Percentiles rank a stretch among this genome's conserved stretches.
These are phyloP conservation scores for Pammene fasciana DNA, from an alignment of 2,888 invertebrate genomes.

Conservation along the genomic window DNA sequence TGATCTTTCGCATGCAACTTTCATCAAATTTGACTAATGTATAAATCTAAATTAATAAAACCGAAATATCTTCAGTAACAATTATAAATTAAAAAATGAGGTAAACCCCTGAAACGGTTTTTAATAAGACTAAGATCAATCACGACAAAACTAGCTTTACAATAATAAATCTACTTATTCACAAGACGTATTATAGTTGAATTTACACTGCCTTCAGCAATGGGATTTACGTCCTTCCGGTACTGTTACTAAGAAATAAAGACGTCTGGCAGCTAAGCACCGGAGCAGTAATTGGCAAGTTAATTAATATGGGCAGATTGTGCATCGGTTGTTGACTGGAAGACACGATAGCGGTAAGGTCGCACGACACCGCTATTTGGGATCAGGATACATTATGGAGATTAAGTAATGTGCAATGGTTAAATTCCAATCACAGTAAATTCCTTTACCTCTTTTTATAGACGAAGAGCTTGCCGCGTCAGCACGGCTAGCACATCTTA, in stretches of 20 bases:
- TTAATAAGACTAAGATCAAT: no score
- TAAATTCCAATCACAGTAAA: slow-evolving; percentile 4
- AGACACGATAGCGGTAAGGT: slow-evolving; percentile 39
- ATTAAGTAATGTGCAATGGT: slow-evolving; percentile 14
- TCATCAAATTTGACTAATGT: no score
- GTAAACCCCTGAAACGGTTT: no score
- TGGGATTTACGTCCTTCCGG: not conserved
- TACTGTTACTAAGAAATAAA: slow-evolving; percentile 49
- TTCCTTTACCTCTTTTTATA: not conserved
- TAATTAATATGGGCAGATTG: slow-evolving; percentile 54
- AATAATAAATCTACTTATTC: no score
- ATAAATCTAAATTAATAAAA: no score
- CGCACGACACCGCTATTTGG: slow-evolving; percentile 36
- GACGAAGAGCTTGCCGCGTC: no score
- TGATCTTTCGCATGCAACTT: no score
- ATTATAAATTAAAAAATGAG: no score
- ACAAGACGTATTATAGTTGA: not conserved
- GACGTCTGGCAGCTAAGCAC: slow-evolving; percentile 48
- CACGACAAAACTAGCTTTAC: no score
- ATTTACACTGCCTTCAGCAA: not conserved
- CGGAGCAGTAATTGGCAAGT: slow-evolving; percentile 41
- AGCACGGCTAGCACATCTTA: no score
- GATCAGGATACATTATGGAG: slow-evolving; percentile 30
- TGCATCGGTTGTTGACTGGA: slow-evolving; percentile 43
- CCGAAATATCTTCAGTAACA: no score